Conservation (phyloP, 2,888 invertebrate species). For the Sphecodes monilicornis region DNA sequence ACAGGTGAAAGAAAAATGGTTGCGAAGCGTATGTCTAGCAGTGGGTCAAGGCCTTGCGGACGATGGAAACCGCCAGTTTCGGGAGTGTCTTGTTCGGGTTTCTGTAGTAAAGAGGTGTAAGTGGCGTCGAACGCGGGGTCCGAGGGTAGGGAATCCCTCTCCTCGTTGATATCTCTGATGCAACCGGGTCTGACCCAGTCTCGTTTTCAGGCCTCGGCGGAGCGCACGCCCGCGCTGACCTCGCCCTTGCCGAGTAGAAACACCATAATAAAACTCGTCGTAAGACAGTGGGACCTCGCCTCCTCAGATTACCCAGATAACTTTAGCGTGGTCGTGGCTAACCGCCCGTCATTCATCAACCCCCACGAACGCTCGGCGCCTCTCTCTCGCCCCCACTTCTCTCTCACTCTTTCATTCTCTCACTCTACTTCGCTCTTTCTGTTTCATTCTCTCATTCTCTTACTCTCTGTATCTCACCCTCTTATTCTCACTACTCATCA, state of each 20-base stretch:
- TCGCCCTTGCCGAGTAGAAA: conserved; percentile 80
- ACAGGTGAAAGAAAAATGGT: conserved; percentile 22
- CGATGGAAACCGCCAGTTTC: conserved; percentile 49
- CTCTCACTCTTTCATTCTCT: background rate
- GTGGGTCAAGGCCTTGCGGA: conserved; percentile 71
- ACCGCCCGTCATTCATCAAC: conserved; percentile 83
- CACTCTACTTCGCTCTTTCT: background rate
- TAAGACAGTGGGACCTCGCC: conserved; percentile 75
- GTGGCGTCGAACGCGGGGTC: background rate
- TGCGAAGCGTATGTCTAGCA: conserved; percentile 41
- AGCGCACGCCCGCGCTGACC: conserved; percentile 75
- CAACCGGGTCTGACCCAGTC: conserved; percentile 81
- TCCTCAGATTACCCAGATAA: conserved; percentile 83
- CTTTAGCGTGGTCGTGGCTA: conserved; percentile 80
- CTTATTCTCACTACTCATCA: too few species aligned
- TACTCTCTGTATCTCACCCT: too few species aligned
- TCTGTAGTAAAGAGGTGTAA: background rate
- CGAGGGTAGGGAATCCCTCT: conserved; percentile 22
- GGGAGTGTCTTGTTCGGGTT: conserved; percentile 1
- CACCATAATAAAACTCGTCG: conserved; percentile 76
- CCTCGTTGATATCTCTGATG: conserved; percentile 70
- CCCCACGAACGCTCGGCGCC: conserved; percentile 63
- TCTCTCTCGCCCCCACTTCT: background rate
- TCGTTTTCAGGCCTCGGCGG: conserved; percentile 71
- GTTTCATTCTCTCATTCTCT: background rate